Evolutionary conservation across 2,797 vertebrate genomes (phyloP).

Genomic region (Acrossocheilus wenchowensis): DNA sequence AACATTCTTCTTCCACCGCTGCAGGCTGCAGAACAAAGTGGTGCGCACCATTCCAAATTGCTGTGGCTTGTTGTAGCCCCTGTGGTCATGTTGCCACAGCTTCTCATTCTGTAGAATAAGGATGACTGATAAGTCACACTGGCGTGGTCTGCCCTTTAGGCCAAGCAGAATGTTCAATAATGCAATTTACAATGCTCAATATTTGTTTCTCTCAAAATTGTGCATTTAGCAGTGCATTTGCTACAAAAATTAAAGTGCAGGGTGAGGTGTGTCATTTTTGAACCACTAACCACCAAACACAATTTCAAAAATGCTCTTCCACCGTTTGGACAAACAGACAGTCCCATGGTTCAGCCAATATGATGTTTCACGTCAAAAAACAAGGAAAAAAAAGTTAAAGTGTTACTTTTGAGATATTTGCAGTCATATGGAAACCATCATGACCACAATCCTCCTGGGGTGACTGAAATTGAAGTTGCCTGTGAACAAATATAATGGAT

Average conservation of each 20-base stretch:
- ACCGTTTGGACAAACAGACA: background rate
- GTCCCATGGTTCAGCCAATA: background rate
- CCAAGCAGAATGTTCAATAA: conserved; percentile 33
- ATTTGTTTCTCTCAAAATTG: conserved; percentile 5
- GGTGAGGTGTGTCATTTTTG: background rate
- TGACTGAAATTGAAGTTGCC: background rate
- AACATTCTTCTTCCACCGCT: conserved; percentile 13
- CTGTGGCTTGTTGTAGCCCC: conserved; percentile 29
- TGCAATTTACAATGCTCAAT: conserved; percentile 16
- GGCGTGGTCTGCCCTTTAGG: conserved; percentile 31
- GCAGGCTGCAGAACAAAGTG: conserved; percentile 37
- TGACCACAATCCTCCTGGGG: too few species aligned
- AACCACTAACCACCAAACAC: background rate
- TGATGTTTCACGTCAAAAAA: background rate
- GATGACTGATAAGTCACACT: conserved; percentile 41
- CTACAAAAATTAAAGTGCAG: background rate
- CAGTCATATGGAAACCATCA: background rate
- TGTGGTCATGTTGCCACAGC: conserved; percentile 49
- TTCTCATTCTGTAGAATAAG: conserved; percentile 36
- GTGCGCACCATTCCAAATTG: conserved; percentile 18
- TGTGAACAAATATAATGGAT: background rate
- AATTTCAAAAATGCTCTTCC: background rate
- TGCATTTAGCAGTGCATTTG: background rate
- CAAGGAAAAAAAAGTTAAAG: background rate
- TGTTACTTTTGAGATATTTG: background rate